phyloP scores from a whole-genome alignment of 2,113 vertebrate species.

The Heterochromis multidens region DNA sequence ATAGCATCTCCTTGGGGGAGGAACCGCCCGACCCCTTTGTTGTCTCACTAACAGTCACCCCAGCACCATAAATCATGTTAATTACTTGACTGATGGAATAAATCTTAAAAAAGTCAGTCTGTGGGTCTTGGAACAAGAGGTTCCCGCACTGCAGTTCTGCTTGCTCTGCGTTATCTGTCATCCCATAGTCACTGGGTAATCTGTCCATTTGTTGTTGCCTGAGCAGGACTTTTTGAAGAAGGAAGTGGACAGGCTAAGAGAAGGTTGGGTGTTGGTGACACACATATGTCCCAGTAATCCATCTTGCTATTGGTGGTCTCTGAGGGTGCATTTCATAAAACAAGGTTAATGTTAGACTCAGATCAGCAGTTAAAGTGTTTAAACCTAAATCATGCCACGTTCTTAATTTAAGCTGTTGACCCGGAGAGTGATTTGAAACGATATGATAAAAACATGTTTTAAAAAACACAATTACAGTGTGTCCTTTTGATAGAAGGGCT shows the following conservation, averaged over 20 bases:
- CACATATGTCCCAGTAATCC: slow-evolving; percentile 63
- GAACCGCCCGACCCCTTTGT: slow-evolving; percentile 73
- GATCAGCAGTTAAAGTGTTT: slow-evolving; percentile 46
- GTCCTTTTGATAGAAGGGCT: not conserved
- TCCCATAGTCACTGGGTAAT: slow-evolving; percentile 75
- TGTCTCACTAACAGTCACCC: slow-evolving; percentile 77
- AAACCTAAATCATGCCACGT: slow-evolving; percentile 39
- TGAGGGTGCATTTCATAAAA: slow-evolving; percentile 27
- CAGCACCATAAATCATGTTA: slow-evolving; percentile 80
- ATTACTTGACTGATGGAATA: slow-evolving; percentile 82
- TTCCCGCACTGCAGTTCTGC: slow-evolving; percentile 70
- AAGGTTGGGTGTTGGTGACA: slow-evolving; percentile 57
- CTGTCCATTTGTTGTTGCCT: slow-evolving; percentile 74
- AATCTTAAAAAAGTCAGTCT: slow-evolving; percentile 73
- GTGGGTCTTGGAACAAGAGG: slow-evolving; percentile 62
- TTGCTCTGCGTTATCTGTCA: slow-evolving; percentile 73
- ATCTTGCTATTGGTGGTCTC: slow-evolving; percentile 75
- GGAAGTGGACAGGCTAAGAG: slow-evolving; percentile 54
- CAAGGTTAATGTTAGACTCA: slow-evolving; percentile 48
- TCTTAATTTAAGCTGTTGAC: not conserved
- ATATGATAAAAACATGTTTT: not conserved
- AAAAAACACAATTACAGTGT: not conserved
- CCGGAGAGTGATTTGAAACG: not conserved
- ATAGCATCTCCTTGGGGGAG: slow-evolving; percentile 81
- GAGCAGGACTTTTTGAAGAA: slow-evolving; percentile 53